Base-by-base conservation (phyloP, 35 echinoderm and acorn worm genomes). In the Diadema setosum region DNA sequence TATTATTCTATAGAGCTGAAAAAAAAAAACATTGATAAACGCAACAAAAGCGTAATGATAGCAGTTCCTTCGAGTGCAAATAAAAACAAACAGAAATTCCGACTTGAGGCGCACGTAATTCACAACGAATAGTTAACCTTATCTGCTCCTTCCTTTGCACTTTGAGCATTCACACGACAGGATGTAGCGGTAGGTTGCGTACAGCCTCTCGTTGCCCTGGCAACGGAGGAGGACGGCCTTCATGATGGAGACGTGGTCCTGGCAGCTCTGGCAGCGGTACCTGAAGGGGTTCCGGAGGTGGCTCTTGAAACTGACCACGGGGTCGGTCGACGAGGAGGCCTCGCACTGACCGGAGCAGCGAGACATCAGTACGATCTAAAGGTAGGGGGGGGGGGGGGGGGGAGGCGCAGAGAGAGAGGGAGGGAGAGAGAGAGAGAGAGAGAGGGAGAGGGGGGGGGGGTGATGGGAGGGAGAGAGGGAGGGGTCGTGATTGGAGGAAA, bases 121-220 rank as follows among this genome's bases (percentile, higher is more conserved):
- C n/a, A n/a, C n/a, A n/a, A n/a, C n/a, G n/a, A n/a, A n/a, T n/a
- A n/a, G n/a, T n/a, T n/a, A n/a, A n/a, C n/a, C n/a, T n/a, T n/a
- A n/a, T n/a, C n/a, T n/a, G n/a, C n/a, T n/a, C 61, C 36, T 32
- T 65, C 70, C 70, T 64, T 78, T 83, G 65, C 91, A 94, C 1
- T 30, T 35, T 40, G 80, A 60, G 39, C 91, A 94, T 17, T 48
- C 65, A 45, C 91, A 94, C 23, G 80, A 65, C 16, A 94, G 76
- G 27, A 94, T 94, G 76, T 94, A 94, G 16, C 91, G 74, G 32
- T 94, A 94, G 21, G 86, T 70, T 45, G 91, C 91, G 59, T 94
- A 94, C 18, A 83, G 80, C 29, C 85, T 70, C 58, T 94, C 76
- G 37, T 94, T 82, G 35, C 83, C 75, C 35, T 46, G 48, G 43